Base-by-base conservation (phyloP, 2,113 vertebrate genomes). In the Grantiella picta region DNA sequence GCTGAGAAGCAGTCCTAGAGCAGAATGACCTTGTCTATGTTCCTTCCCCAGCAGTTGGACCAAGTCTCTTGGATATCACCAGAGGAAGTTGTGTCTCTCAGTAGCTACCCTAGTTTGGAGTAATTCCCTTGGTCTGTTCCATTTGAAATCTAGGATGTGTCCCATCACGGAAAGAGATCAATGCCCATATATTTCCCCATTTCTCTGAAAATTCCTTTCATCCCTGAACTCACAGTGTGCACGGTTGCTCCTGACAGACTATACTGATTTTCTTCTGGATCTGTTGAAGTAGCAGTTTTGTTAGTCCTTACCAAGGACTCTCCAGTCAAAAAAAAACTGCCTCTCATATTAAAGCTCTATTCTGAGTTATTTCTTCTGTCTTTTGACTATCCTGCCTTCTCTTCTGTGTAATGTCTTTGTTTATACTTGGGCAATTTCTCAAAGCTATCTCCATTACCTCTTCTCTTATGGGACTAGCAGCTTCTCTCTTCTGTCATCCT, bases 391-490 rank as follows among this genome's bases (percentile, higher is more conserved):
- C 11, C 13, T 85, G 25, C 15, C 28, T 90, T 71, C 40, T 90
- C 73, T 91, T 88, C 50, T 92, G 35, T 89, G 64, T 82, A 87
- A 89, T 66, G 29, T 89, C 68, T 90, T 93, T 93, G 60, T 82
- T 93, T 73, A 80, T 82, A 90, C 63, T 69, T 77, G 59, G 69
- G 18, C 59, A 92, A 69, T 88, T 90, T 95, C 86, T 94, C 63
- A 88, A 47, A 80, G 53, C 79, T 88, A 11, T 66, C 71, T 81
- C 68, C 42, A 66, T 90, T 53, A 82, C 71, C 35, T 88, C 57
- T 89, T 66, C 49, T 82, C 68, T 72, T 86, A 54, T 3, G 42
- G 35, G 86, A 80, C 21, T 66, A 33, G 31, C 4, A 3, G 28
- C 49, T 93, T 90, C 65, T 80, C 42, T 88, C 33, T 79, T 75